Conservation (phyloP, 2,113 vertebrate species). For the Pardalotus punctatus region DNA sequence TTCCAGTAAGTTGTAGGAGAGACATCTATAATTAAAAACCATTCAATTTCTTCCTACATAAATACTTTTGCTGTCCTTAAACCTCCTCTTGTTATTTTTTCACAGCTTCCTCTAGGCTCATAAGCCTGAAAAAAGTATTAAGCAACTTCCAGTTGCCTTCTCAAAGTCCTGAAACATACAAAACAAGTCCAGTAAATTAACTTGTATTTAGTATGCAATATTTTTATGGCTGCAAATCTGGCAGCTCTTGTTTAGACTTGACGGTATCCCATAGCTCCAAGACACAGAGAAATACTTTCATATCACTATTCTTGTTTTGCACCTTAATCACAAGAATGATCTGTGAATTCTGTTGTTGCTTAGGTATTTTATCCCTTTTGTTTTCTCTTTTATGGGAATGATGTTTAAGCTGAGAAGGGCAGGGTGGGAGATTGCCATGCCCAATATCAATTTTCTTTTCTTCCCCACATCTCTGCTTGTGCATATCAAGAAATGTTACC, state of each 20-base stretch:
- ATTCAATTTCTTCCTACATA: neutral
- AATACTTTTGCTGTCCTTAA: neutral
- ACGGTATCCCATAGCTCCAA: neutral
- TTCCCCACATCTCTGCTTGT: neutral
- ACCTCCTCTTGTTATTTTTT: neutral
- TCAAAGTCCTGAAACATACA: neutral
- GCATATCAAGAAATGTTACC: neutral
- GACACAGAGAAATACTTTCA: neutral
- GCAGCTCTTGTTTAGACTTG: neutral
- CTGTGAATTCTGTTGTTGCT: neutral
- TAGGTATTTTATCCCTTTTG: neutral
- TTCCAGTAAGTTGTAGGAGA: neutral
- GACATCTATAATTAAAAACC: neutral
- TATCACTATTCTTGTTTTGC: neutral
- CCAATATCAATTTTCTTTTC: neutral
- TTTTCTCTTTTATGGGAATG: neutral
- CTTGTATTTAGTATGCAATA: neutral
- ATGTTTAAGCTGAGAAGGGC: neutral
- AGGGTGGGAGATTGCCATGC: neutral
- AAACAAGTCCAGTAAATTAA: neutral
- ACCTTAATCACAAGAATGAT: neutral
- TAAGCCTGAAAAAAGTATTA: neutral
- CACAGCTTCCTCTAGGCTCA: neutral
- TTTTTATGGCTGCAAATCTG: neutral
- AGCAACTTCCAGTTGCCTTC: neutral